A percentile compares a stretch with the other conserved stretches of the same genome.
Evolutionary conservation across 2,888 invertebrate species (phyloP).

Genomic region (Rhabditoides inermis): DNA sequence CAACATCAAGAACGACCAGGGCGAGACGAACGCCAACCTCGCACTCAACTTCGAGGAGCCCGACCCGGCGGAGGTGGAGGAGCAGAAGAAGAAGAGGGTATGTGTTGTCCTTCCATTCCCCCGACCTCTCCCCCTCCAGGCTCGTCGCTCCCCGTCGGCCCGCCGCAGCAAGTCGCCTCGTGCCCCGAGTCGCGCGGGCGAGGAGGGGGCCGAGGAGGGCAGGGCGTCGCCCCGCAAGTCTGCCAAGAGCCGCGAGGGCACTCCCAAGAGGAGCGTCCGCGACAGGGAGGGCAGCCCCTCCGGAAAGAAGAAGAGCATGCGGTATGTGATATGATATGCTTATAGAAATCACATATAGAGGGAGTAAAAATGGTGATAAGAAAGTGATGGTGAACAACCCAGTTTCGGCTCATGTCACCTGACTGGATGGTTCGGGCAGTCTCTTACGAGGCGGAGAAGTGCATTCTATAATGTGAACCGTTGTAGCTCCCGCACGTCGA

Average conservation of each 20-base stretch:
- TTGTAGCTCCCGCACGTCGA: slow-evolving; percentile 39
- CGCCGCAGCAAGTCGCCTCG: slow-evolving; percentile 19
- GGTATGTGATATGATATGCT: background rate
- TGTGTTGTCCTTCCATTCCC: too few relatives aligned
- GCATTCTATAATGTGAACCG: too few relatives aligned
- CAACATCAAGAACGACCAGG: slow-evolving; percentile 87
- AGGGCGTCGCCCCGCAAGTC: slow-evolving; percentile 28
- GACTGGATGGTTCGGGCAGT: too few relatives aligned
- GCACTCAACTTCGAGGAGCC: slow-evolving; percentile 80
- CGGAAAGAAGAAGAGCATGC: slow-evolving; percentile 14
- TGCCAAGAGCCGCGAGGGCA: slow-evolving; percentile 27
- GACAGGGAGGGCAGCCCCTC: slow-evolving; percentile 24
- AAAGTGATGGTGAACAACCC: too few relatives aligned
- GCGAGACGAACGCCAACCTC: slow-evolving; percentile 91
- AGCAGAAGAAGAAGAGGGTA: slow-evolving; percentile 1
- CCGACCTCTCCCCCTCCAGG: background rate
- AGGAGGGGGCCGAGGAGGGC: slow-evolving; percentile 10
- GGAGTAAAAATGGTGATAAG: too few relatives aligned
- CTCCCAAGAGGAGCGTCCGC: slow-evolving; percentile 14
- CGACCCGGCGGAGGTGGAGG: slow-evolving; percentile 21
- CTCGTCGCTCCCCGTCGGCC: slow-evolving; percentile 24
- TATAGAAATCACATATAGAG: too few relatives aligned
- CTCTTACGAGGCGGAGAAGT: too few relatives aligned
- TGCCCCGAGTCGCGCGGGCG: slow-evolving; percentile 28
- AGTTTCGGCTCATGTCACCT: too few relatives aligned